Evolutionary conservation across 2,113 vertebrate genomes (phyloP), one percentile per base, ranked within the genome.

Genomic region (Passer domesticus): DNA sequence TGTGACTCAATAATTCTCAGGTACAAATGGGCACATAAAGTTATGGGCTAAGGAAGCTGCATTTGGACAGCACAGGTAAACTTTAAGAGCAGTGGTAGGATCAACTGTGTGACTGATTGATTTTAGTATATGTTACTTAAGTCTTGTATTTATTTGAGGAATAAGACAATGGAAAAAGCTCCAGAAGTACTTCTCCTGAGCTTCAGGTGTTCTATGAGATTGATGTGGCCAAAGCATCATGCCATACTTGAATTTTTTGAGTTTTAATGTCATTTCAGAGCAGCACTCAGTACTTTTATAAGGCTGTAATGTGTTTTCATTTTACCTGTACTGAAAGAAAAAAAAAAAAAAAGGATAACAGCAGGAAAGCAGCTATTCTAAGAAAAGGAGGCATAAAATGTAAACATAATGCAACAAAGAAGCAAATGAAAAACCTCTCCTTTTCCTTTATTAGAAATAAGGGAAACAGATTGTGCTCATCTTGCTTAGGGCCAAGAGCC

Each of bases 391-490:
- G 68, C 94, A 97, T 97, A 95, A 97, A 97, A 91, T 3, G 7
- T 63, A 96, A 96, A 79, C 80, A 91, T 82, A 93, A 95, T 88
- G 89, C 96, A 97, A 94, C 93, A 94, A 95, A 94, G 90, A 82
- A 90, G 88, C 88, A 96, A 96, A 97, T 89, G 75, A 96, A 98
- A 78, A 94, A 95, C 87, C 83, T 85, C 89, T 85, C 80, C 75
- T 86, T 92, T 92, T 81, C 73, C 96, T 95, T 97, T 96, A 97
- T 95, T 96, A 98, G 95, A 94, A 97, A 94, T 72, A 96, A 88
- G 92, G 87, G 95, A 97, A 98, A 95, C 98, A 98, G 97, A 98
- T 92, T 98, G 98, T 70, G 93, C 92, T 96, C 93, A 60, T 97
- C 93, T 96, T 96, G 97, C 97, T 97, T 60, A 77, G 56, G 97